Evolutionary conservation across 1,140 invertebrate genomes (phyloP).

Genomic region (Brachionus manjavacas): DNA sequence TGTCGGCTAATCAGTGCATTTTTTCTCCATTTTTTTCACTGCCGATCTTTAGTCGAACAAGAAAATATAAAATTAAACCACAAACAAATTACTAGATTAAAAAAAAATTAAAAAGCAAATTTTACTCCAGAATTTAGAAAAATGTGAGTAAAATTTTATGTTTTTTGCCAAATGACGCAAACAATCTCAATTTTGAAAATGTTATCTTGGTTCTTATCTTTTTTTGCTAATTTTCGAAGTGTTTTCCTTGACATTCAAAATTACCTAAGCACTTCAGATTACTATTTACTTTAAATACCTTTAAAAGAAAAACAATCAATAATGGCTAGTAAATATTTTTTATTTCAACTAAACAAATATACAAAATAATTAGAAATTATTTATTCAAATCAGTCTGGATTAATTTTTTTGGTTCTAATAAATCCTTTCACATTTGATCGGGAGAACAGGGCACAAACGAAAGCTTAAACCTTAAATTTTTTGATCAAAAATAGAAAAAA

Average conservation of each 20-base stretch:
- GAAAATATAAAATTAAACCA: background rate
- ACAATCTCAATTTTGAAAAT: background rate
- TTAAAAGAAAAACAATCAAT: background rate
- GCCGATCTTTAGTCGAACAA: background rate
- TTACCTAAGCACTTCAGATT: background rate
- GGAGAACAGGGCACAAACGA: too few species aligned
- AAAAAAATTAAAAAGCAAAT: background rate
- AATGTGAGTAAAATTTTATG: background rate
- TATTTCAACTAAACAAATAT: background rate
- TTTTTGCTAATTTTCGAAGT: background rate
- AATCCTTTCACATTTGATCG: background rate
- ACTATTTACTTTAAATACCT: background rate
- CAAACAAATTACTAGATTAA: background rate
- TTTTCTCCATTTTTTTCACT: background rate
- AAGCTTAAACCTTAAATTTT: too few species aligned
- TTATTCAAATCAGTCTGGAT: background rate
- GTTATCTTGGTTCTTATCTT: background rate
- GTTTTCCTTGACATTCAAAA: background rate
- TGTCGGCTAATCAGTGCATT: background rate
- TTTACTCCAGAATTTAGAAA: background rate
- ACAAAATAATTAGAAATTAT: background rate
- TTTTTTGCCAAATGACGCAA: background rate
- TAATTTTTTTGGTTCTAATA: background rate
- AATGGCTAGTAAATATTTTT: background rate
- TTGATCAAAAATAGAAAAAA: too few species aligned